A percentile compares a stretch with the other conserved stretches of the same genome.
Evolutionary conservation across 2,797 vertebrate species (phyloP).

Genomic region (Atherinosoma microstoma): DNA sequence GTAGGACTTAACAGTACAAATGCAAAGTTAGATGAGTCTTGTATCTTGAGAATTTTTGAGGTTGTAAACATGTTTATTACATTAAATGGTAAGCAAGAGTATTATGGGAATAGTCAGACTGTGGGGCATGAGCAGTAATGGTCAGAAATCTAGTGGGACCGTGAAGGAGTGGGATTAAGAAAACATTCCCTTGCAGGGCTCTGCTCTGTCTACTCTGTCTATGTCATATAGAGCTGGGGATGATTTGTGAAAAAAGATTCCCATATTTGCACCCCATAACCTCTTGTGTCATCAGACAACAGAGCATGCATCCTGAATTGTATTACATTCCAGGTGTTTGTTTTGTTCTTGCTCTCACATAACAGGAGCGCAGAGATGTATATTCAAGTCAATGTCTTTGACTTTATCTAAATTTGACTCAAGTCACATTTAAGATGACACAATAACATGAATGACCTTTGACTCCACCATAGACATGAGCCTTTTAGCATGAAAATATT

Average conservation of each 20-base stretch:
- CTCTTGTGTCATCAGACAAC: background rate
- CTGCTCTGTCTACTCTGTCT: background rate
- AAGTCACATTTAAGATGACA: background rate
- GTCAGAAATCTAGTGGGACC: background rate
- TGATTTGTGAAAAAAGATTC: background rate
- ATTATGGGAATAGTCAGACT: background rate
- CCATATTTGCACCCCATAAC: background rate
- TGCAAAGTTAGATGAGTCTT: conserved; percentile 2
- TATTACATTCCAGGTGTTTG: background rate
- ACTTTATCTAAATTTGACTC: background rate
- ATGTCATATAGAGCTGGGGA: background rate
- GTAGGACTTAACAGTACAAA: background rate
- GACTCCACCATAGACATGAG: background rate
- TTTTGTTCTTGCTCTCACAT: background rate
- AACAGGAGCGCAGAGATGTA: background rate
- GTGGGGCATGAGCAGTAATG: background rate
- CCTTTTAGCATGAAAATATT: background rate
- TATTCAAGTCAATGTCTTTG: background rate
- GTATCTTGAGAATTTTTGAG: background rate
- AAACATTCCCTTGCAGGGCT: background rate
- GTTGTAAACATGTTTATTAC: background rate
- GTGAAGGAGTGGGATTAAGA: background rate
- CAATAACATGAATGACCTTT: too few relatives aligned
- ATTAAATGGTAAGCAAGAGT: background rate
- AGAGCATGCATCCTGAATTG: too few relatives aligned